Conservation (phyloP, 2,888 invertebrate species). For the Watsonalla binaria region DNA sequence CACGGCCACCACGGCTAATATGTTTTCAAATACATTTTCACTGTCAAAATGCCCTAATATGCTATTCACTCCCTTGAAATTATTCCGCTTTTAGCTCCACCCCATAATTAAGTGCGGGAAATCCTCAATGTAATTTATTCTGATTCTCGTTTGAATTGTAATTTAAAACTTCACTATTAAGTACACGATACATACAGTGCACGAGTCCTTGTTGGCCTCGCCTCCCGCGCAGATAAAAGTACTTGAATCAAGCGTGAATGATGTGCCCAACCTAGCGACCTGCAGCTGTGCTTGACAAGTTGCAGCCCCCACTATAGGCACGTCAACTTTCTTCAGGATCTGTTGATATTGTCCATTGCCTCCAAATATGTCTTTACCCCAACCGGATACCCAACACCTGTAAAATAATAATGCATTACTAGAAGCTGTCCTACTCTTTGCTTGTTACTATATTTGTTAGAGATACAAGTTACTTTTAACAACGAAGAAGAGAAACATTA, state of each 20-base stretch:
- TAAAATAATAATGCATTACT: constrained; percentile 5
- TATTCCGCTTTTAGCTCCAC: too few relatives aligned
- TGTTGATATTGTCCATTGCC: constrained; percentile 78
- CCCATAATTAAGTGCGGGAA: too few relatives aligned
- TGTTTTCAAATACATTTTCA: too few relatives aligned
- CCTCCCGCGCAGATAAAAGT: constrained; percentile 90
- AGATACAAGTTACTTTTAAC: too few relatives aligned
- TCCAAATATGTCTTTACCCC: constrained; percentile 90
- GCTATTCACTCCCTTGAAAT: too few relatives aligned
- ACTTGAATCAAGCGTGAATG: constrained; percentile 80
- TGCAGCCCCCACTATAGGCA: constrained; percentile 82
- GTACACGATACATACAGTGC: constrained; percentile 78
- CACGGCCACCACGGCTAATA: too few relatives aligned
- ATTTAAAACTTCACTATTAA: not conserved
- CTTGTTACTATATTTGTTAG: too few relatives aligned
- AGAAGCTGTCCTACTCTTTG: too few relatives aligned
- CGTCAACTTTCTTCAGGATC: constrained; percentile 86
- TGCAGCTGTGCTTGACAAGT: constrained; percentile 82
- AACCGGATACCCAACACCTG: constrained; percentile 87
- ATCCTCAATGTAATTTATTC: too few relatives aligned
- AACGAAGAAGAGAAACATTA: too few relatives aligned
- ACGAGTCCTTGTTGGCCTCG: constrained; percentile 86
- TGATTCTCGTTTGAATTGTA: not conserved
- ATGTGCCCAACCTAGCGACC: constrained; percentile 81
- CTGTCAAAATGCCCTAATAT: too few relatives aligned